A percentile compares a stretch with the other conserved stretches of the same genome.
phyloP scores from a whole-genome alignment of 1,140 invertebrate species.

The Scylla paramamosain region DNA sequence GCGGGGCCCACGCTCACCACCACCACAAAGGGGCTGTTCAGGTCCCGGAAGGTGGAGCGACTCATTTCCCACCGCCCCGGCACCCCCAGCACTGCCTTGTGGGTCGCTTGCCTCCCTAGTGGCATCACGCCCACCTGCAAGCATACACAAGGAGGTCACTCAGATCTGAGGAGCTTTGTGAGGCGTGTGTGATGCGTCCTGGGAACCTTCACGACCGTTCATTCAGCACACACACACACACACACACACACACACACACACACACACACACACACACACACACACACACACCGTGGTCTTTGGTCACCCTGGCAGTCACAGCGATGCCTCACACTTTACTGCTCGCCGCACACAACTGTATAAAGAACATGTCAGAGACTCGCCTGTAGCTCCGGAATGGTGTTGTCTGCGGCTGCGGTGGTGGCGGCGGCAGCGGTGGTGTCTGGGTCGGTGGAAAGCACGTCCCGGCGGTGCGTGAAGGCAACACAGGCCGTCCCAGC shows the following conservation, averaged over 20 bases:
- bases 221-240: too few species aligned
- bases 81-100: constrained; percentile 27
- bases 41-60: constrained; percentile 39
- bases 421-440: constrained; percentile 11
- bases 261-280: too few species aligned
- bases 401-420: neutral
- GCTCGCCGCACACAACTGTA: neutral
- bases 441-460: neutral
- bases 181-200: neutral
- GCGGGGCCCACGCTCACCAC: constrained; percentile 51
- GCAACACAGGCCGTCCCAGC: constrained; percentile 45
- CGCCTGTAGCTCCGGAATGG: neutral
- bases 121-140: constrained; percentile 68
- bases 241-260: too few species aligned
- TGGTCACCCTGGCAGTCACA: too few species aligned
- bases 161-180: neutral
- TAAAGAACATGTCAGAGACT: neutral
- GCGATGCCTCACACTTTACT: neutral
- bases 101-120: constrained; percentile 25
- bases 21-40: constrained; percentile 57
- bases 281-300: neutral
- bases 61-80: constrained; percentile 64
- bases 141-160: neutral
- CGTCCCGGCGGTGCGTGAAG: constrained; percentile 51
- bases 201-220: too few species aligned